These are phyloP conservation scores for Suillia variegata DNA, from an alignment of 2,888 invertebrate species.

Conservation along the genomic window DNA sequence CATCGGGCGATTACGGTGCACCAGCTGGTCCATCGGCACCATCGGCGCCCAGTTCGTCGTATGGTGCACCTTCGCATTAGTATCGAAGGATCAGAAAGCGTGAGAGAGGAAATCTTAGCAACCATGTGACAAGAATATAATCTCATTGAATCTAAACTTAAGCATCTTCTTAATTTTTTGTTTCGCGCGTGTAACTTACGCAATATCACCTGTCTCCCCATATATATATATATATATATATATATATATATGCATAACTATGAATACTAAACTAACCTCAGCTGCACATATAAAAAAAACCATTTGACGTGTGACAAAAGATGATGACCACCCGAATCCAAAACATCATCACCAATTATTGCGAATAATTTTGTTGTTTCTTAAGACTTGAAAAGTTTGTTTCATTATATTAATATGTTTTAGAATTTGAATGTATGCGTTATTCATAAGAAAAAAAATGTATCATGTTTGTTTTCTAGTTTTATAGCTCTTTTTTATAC, in stretches of 20 bases:
- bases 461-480: neutral
- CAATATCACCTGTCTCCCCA: neutral
- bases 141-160: neutral
- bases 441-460: slow-evolving; percentile 34
- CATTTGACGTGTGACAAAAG: slow-evolving; percentile 44
- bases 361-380: slow-evolving; percentile 34
- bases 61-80: slow-evolving; percentile 57
- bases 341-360: slow-evolving; percentile 16
- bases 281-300: slow-evolving; percentile 27
- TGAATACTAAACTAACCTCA: neutral
- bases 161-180: neutral
- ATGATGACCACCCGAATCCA: neutral
- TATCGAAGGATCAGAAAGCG: neutral
- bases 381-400: slow-evolving; percentile 42
- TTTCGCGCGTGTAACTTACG: too few relatives aligned
- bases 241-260: neutral
- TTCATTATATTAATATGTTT: slow-evolving; percentile 36
- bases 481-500: neutral
- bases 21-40: slow-evolving; percentile 51
- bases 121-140: neutral
- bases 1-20: slow-evolving; percentile 57
- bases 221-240: neutral
- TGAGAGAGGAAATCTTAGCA: neutral
- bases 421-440: slow-evolving; percentile 47
- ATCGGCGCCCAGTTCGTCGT: slow-evolving; percentile 57